Percentiles rank a stretch among this genome's conserved stretches.
Evolutionary conservation across 2,888 invertebrate genomes (phyloP).

Genomic region (Drosophila recens): DNA sequence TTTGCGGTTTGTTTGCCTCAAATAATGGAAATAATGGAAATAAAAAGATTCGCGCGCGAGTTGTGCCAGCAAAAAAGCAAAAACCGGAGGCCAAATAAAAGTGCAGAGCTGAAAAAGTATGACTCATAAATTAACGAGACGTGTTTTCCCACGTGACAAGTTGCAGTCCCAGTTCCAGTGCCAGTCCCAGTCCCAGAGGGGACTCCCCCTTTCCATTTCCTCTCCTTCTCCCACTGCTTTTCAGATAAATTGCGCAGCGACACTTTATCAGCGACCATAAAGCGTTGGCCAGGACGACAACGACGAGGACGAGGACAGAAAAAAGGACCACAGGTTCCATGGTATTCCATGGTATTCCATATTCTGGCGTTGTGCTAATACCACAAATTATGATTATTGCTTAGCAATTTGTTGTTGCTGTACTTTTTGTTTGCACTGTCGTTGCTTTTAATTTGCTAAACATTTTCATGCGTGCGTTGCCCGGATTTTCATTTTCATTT

Average conservation of each 20-base stretch:
- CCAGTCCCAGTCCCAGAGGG: conserved; percentile 1
- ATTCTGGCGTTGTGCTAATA: conserved; percentile 47
- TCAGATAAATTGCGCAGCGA: conserved; percentile 70
- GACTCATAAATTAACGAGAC: conserved; percentile 61
- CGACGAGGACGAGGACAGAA: conserved; percentile 16
- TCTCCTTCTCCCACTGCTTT: conserved; percentile 1
- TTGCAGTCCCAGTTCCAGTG: conserved; percentile 47
- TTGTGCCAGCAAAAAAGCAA: conserved; percentile 4
- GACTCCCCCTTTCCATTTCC: neutral
- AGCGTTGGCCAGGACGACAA: conserved; percentile 33
- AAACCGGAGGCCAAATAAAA: conserved; percentile 33
- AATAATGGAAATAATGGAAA: conserved; percentile 41
- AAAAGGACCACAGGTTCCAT: conserved; percentile 16
- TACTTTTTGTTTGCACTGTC: conserved; percentile 10
- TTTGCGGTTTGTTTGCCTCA: conserved; percentile 54
- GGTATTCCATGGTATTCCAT: neutral
- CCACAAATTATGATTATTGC: conserved; percentile 79
- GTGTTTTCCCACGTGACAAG: conserved; percentile 65
- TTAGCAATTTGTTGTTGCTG: conserved; percentile 56
- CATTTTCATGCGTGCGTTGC: conserved; percentile 50
- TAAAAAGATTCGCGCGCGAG: conserved; percentile 32
- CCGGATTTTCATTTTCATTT: conserved; percentile 46
- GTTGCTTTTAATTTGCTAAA: conserved; percentile 56
- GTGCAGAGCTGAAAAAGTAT: conserved; percentile 49
- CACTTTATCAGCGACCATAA: conserved; percentile 69